Conservation (phyloP, 2,797 vertebrate species). For the Galaxias olidus region DNA sequence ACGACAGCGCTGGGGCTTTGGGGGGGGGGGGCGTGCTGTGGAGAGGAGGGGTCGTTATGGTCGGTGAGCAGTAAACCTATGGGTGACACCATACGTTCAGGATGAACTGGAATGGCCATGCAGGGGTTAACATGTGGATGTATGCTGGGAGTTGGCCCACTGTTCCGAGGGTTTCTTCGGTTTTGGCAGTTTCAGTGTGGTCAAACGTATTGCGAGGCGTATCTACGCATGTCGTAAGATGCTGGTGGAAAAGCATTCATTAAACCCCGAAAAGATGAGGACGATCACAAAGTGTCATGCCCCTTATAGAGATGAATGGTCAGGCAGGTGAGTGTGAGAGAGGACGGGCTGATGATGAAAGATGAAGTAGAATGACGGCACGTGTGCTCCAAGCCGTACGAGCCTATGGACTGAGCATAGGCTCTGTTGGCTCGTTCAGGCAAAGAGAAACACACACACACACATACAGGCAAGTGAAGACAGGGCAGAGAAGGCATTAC, state of each 20-base stretch:
- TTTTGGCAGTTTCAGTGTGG: too few species aligned
- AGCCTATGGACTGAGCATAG: conserved; percentile 5
- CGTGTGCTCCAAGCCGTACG: conserved; percentile 17
- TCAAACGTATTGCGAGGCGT: too few species aligned
- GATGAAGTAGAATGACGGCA: conserved; percentile 22
- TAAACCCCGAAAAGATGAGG: conserved; percentile 17
- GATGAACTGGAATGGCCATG: too few species aligned
- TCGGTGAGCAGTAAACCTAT: too few species aligned
- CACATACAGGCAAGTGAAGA: conserved; percentile 42
- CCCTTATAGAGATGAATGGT: conserved; percentile 17
- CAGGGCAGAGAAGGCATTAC: conserved; percentile 85
- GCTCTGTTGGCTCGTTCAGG: conserved; percentile 40
- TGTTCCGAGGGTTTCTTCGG: too few species aligned
- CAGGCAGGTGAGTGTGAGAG: conserved; percentile 26
- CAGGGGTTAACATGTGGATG: too few species aligned
- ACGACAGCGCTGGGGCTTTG: too few species aligned
- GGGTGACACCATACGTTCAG: too few species aligned
- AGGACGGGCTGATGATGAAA: conserved; percentile 6
- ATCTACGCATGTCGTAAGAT: too few species aligned
- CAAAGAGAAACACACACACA: conserved; percentile 48
- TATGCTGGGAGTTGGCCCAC: too few species aligned
- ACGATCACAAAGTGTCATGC: conserved; percentile 20
- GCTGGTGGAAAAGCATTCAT: not conserved
- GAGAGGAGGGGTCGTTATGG: too few species aligned
- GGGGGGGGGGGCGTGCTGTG: too few species aligned